Base-by-base conservation (phyloP, 1,140 invertebrate species). In the Bombus consobrinus region DNA sequence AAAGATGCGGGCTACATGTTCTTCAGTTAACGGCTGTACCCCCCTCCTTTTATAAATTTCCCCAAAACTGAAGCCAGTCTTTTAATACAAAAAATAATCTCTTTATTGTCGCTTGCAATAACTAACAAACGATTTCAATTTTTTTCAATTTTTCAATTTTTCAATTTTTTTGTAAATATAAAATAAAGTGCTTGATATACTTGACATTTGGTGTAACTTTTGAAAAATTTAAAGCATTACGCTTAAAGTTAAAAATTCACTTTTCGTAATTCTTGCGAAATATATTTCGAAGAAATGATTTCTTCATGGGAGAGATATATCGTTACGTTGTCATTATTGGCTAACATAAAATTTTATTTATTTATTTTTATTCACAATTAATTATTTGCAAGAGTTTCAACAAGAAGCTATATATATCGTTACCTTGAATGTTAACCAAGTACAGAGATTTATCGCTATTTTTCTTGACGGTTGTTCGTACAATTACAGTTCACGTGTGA, bases 1-100 rank as follows among this genome's bases (percentile, higher is more conserved):
- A 81, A 68, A 85, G 77, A 85, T 85, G 71, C 83, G 69, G 83
- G 71, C 59, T 64, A 34, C 10, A 37, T 13, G 34, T 43, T 73
- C n/a, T 59, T 47, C 41, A 39, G n/a, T 69, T 81, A 81, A 85
- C 83, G 83, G 69, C 68, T 13, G 6, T 53, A 32, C 0, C 77
- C 25, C 78, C 76, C 66, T n/a, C 66, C 32, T 28, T n/a, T 37
- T 22, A 25, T 12, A 78, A 22, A 53, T 72, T 72, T 71, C 8
- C 28, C 74, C 28, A 59, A 59, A 68, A 79, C 43, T 10, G 22
- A 57, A 84, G 37, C 25, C n/a, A 71, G 41, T 80, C 32, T 79
- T 62, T 6, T 62, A 32, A 41, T n/a, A 47, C 10, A 25, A 37
- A 71, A 71, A 25, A 13, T 8, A 37, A 47, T 72, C 3, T 74